Evolutionary conservation across 2,888 invertebrate species (phyloP), one percentile per base, ranked within the genome.

Genomic region (Morpho helenor): DNA sequence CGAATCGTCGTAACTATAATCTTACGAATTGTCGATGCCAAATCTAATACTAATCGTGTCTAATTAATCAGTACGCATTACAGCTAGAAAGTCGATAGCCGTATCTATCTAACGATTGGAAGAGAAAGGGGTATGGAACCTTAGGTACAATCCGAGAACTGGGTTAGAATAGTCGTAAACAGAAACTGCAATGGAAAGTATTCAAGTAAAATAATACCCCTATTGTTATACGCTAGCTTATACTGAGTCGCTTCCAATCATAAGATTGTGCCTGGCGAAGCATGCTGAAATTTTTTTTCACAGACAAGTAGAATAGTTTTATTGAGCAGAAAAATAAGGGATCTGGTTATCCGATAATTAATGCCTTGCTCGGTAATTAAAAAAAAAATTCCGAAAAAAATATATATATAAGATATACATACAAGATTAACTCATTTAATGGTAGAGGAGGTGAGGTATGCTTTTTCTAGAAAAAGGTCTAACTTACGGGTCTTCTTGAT

Each of bases 11-110:
- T 56, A 53, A 56, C 56, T 49, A 49, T 62, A 68, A 68, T 65
- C 65, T 61, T 50, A 61, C 49, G 49, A 56, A 62, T 64, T 61
- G 56, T 54, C 56, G 56, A 79, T 78, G 77, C 81, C 73, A 69
- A 68, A 72, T 76, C 75, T 31, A 74, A 77, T 78, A 77, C 71
- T 78, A 83, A 87, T 87, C 87, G 84, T 79, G 77, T 76, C 81
- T 84, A 87, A 89, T 89, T 88, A 87, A 89, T 87, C 87, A 80
- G 80, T 82, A 80, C 83, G 86, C 81, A 82, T 84, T 84, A 79
- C 76, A 71, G 73, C 74, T 86, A 87, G 88, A 88, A 89, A 89
- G 88, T 79, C 67, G 77, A 80, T 77, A 74, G 72, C 71, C 70
- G 70, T 71, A 77, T 76, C 73, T 76, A 74, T 72, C 68, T 74